These are phyloP conservation scores for Podarcis cretensis DNA, from an alignment of 2,113 vertebrate species.

Conservation along the genomic window DNA sequence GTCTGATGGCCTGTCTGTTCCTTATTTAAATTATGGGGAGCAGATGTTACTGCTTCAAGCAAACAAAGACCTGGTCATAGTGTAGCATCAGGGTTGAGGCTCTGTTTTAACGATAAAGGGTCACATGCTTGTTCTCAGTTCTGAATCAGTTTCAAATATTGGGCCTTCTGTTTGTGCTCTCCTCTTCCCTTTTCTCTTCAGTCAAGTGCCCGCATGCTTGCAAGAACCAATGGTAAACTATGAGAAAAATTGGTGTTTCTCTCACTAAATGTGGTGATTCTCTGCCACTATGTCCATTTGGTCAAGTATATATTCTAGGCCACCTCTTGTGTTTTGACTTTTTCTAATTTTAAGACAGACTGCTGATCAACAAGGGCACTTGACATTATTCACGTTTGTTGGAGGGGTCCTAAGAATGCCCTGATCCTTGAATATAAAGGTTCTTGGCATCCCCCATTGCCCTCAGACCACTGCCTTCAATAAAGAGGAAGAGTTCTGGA, in stretches of 20 bases:
- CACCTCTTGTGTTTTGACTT: background rate
- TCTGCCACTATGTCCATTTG: background rate
- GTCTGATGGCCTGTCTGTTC: slow-evolving; percentile 52
- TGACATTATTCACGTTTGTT: background rate
- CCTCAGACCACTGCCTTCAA: background rate
- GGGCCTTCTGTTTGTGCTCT: background rate
- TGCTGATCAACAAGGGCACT: background rate
- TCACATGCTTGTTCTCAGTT: slow-evolving; percentile 30
- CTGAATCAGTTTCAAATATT: slow-evolving; percentile 28
- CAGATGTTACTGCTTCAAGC: slow-evolving; percentile 53
- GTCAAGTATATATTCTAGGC: background rate
- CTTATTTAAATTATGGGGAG: slow-evolving; percentile 58
- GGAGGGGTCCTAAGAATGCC: background rate
- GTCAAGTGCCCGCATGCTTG: background rate
- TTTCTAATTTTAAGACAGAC: background rate
- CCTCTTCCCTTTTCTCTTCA: slow-evolving; percentile 24
- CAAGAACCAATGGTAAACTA: slow-evolving; percentile 17
- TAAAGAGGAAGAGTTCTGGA: background rate
- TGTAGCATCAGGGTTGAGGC: slow-evolving; percentile 32
- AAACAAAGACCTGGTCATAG: slow-evolving; percentile 50
- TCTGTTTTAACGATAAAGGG: slow-evolving; percentile 47
- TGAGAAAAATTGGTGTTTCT: background rate
- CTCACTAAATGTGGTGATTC: background rate
- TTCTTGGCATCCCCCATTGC: background rate
- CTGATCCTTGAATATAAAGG: background rate